Evolutionary conservation across 2,888 invertebrate genomes (phyloP), one percentile per base, ranked within the genome.

Genomic region (Molorchus minor): DNA sequence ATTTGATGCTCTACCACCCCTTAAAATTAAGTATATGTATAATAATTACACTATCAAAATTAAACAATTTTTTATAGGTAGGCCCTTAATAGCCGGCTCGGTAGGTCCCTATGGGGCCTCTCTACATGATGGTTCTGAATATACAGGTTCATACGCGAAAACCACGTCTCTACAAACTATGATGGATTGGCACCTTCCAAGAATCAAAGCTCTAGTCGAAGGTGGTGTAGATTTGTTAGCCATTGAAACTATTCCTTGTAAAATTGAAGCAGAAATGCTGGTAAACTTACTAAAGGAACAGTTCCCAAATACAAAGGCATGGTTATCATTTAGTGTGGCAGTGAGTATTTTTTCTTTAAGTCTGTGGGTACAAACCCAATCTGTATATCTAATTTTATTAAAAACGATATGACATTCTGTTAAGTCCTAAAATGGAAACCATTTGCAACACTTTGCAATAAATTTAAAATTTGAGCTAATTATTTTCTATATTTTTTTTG

Each of bases 71-170:
- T 44, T 62, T 68, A 1, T 57, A 76, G 75, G 62, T 16, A 76
- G 77, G 65, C 88, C 92, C 8, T 76, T 89, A 68, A 85, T 97
- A 43, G 93, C 92, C 16, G 97, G 94, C 0, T 93, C 96, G 0
- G 89, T 96, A 61, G 97, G 97, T 0, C 94, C 97, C 0, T 97
- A 93, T 77, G 97, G 96, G 0, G 96, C 96, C 0, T 90, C 88
- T 72, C 83, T 95, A 30, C 91, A 92, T 75, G 94, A 98, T 79
- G 93, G 92, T 8, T 96, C 96, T 0, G 98, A 98, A 78, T 98
- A 97, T 78, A 89, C 88, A n/a, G 97, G 97, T 13, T 85, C 85
- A 60, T 94, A 93, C 76, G 89, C 88, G 0, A 86, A 88, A 61
- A 86, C 82, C 52, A 87, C 91, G 1, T 78, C 88, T 2, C 81